Evolutionary conservation across 1,140 invertebrate species (phyloP).

Genomic region (Mya arenaria): DNA sequence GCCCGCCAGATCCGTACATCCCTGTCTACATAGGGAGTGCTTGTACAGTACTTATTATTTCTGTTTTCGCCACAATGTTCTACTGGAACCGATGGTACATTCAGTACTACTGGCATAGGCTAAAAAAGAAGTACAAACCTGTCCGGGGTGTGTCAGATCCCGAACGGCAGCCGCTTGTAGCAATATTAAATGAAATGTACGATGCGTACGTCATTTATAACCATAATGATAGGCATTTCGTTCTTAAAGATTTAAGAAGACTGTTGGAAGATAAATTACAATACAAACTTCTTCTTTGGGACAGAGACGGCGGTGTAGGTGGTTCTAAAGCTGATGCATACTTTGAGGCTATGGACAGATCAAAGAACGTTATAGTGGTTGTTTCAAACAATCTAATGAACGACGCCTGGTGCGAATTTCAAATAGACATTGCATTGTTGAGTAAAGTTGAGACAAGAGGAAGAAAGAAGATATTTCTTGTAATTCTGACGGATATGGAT

Average conservation of each 20-base stretch:
- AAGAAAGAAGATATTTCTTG: background rate
- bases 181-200: background rate
- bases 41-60: background rate
- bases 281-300: background rate
- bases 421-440: background rate
- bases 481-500: background rate
- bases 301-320: background rate
- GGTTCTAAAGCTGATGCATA: background rate
- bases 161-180: background rate
- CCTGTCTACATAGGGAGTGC: background rate
- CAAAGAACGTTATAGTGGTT: background rate
- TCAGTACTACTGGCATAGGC: background rate
- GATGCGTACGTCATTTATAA: background rate
- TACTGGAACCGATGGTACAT: background rate
- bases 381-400: background rate
- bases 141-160: background rate
- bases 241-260: background rate
- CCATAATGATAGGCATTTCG: background rate
- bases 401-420: background rate
- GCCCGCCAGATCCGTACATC: background rate
- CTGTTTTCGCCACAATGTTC: background rate
- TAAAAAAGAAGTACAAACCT: background rate
- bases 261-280: background rate
- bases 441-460: background rate
- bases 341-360: background rate